Base-by-base conservation (phyloP, 2,113 vertebrate species). In the Microcebus murinus region DNA sequence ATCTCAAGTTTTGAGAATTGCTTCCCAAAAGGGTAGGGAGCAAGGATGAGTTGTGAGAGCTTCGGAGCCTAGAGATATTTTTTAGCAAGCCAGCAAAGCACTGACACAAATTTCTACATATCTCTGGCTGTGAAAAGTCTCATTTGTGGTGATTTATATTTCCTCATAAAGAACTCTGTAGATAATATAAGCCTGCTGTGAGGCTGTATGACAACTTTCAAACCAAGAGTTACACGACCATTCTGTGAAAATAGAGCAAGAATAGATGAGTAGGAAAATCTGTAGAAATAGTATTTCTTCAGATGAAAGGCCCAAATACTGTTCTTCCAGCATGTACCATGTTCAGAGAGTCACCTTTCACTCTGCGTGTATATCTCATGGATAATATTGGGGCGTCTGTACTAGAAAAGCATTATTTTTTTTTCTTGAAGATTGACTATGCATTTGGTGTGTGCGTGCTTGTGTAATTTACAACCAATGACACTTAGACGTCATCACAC, bases 111-210 rank as follows among this genome's bases (percentile, higher is more conserved):
- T 96, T 97, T 97, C 92, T 96, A 86, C 97, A 98, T 94, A 98
- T 7, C 91, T 97, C 96, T 97, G 94, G 95, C 88, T 94, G 85
- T 97, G 87, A 98, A 96, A 98, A 96, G 80, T 94, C 87, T 97
- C 96, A 97, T 93, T 97, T 91, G 87, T 57, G 0, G 8, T 97
- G 76, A 97, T 97, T 98, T 98, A 95, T 97, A 94, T 61, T 94
- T 96, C 88, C 63, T 98, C 97, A 74, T 71, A 96, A 97, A 98
- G 96, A 97, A 97, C 95, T 88, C 95, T 90, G 86, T 87, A 93
- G 97, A 97, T 98, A 98, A 98, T 96, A 96, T n/a, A 95, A 48
- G 71, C 94, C 55, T 87, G 96, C 92, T 96, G 98, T 95, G 45
- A 85, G 31, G 39, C 90, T 85, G 65, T 96, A 94, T 95, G 71